A percentile compares a stretch with the other conserved stretches of the same genome.
Conservation (phyloP, 2,797 vertebrate species). For the Eulemur rubriventer region DNA sequence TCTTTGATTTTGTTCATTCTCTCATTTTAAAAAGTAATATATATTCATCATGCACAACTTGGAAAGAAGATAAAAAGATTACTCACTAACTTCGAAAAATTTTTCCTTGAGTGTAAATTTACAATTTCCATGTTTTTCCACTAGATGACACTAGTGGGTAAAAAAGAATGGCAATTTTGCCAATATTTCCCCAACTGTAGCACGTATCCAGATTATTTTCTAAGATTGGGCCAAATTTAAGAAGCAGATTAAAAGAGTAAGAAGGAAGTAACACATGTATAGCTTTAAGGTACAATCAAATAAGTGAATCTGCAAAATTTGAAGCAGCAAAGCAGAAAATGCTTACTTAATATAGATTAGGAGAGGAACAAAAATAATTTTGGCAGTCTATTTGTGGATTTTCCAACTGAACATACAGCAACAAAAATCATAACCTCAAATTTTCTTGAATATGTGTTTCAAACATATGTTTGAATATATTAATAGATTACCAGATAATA, state of each 20-base stretch:
- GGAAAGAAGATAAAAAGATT: neutral
- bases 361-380: neutral
- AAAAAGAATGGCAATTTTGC: neutral
- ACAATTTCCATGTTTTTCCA: neutral
- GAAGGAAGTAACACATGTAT: neutral
- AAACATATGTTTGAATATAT: neutral
- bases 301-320: neutral
- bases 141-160: constrained; percentile 25
- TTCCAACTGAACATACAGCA: neutral
- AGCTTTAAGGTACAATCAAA: neutral
- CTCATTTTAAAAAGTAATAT: neutral
- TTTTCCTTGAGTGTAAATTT: neutral
- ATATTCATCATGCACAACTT: neutral
- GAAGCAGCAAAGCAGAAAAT: neutral
- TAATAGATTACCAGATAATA: neutral
- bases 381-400: neutral
- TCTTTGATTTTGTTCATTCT: neutral
- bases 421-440: constrained; percentile 1
- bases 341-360: neutral
- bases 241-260: neutral
- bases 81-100: neutral
- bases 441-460: neutral
- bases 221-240: neutral
- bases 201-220: neutral
- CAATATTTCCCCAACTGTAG: neutral